These are phyloP conservation scores for Eptesicus fuscus DNA, from an alignment of 2,113 vertebrate species.

Conservation along the genomic window DNA sequence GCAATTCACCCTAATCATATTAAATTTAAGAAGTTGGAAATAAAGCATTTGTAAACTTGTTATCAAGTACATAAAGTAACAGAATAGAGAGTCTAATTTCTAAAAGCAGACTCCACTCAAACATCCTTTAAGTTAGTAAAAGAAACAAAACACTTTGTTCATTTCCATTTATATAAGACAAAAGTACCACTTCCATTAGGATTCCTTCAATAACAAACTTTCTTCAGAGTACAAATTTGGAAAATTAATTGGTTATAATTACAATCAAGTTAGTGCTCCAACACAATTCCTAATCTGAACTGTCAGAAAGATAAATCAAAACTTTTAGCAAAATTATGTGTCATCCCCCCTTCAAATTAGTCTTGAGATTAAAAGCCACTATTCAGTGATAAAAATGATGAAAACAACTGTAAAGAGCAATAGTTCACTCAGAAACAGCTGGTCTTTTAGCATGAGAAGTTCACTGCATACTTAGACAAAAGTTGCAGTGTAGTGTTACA, in stretches of 20 bases:
- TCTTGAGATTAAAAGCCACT: constrained; percentile 41
- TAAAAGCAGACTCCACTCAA: not conserved
- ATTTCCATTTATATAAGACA: not conserved
- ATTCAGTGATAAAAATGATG: constrained; percentile 20
- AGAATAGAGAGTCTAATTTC: constrained; percentile 24
- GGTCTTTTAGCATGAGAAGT: not conserved
- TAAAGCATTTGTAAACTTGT: constrained; percentile 22
- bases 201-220: constrained; percentile 28
- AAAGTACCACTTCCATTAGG: not conserved
- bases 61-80: constrained; percentile 16
- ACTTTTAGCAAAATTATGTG: not conserved
- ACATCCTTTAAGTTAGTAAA: constrained; percentile 26
- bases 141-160: not conserved
- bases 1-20: not conserved
- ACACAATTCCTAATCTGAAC: constrained; percentile 35
- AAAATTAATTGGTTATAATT: constrained; percentile 9
- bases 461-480: constrained; percentile 39
- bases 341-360: not conserved
- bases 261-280: not conserved
- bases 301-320: constrained; percentile 14
- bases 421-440: constrained; percentile 42
- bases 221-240: not conserved
- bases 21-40: constrained; percentile 25
- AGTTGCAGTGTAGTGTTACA: constrained; percentile 31
- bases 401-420: constrained; percentile 49